Evolutionary conservation across 2,113 vertebrate genomes (phyloP).

Genomic region (Strix uralensis): DNA sequence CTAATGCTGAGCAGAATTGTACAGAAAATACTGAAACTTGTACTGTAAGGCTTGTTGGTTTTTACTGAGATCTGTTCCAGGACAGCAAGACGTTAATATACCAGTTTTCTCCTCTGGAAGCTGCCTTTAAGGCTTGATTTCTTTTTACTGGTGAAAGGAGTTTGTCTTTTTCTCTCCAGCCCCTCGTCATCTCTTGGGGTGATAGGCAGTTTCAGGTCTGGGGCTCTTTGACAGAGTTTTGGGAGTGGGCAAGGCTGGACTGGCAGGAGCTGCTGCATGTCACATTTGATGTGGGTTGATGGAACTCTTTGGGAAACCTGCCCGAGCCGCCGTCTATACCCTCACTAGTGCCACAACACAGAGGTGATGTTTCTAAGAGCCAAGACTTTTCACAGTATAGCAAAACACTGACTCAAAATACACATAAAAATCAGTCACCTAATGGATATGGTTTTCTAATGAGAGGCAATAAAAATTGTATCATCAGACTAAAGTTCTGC

Average conservation of each 20-base stretch:
- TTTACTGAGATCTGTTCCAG: constrained; percentile 46
- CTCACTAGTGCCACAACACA: neutral
- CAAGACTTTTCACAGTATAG: neutral
- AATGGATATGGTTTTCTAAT: neutral
- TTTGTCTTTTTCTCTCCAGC: neutral
- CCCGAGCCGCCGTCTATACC: neutral
- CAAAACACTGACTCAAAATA: neutral
- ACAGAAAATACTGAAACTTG: constrained; percentile 7
- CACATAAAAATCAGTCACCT: neutral
- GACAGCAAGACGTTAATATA: constrained; percentile 31
- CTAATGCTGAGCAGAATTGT: constrained; percentile 25
- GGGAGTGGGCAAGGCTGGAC: neutral
- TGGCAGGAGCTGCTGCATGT: neutral
- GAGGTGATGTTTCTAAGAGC: neutral
- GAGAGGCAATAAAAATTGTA: neutral
- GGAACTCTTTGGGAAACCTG: neutral
- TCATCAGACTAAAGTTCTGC: neutral
- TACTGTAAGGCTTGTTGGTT: constrained; percentile 21
- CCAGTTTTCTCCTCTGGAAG: constrained; percentile 11
- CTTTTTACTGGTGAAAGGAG: neutral
- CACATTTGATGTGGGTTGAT: neutral
- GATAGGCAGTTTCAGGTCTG: neutral
- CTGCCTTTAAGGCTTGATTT: neutral
- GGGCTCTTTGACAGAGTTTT: neutral
- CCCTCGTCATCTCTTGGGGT: neutral